Conservation (phyloP, 2,113 vertebrate species). For the Isichthys henryi region DNA sequence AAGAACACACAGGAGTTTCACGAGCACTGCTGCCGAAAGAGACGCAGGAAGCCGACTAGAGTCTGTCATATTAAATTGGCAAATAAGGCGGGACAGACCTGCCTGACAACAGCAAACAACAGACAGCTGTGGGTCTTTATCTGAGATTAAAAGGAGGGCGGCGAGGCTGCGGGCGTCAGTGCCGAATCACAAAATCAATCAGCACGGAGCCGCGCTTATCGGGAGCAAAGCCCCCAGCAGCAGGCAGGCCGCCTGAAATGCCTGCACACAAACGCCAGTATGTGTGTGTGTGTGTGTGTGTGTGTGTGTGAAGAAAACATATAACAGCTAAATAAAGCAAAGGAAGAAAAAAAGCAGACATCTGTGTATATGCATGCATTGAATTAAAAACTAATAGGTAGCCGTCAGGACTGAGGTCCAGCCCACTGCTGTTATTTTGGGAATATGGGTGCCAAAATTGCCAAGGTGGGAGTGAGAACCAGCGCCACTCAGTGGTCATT, state of each 20-base stretch:
- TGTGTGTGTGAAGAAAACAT: not conserved
- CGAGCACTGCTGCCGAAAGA: not conserved
- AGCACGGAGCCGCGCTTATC: conserved; percentile 38
- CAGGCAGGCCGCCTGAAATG: not conserved
- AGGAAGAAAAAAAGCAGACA: not conserved
- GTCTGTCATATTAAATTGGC: conserved; percentile 29
- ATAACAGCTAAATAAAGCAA: not conserved
- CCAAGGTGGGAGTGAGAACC: not conserved
- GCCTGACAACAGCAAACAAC: conserved; percentile 23
- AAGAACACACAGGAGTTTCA: conserved; percentile 9
- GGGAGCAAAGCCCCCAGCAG: conserved; percentile 11
- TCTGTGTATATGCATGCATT: not conserved
- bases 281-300: not conserved
- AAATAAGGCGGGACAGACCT: conserved; percentile 33
- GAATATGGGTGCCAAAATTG: not conserved
- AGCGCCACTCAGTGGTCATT: not conserved
- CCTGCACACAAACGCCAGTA: not conserved
- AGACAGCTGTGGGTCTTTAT: conserved; percentile 28
- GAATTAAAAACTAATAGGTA: not conserved
- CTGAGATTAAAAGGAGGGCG: conserved; percentile 29
- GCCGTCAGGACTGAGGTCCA: not conserved
- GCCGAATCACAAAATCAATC: conserved; percentile 42
- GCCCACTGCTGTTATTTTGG: not conserved
- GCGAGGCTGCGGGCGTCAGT: conserved; percentile 23
- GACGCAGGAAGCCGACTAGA: not conserved